A percentile compares a stretch with the other conserved stretches of the same genome.
Evolutionary conservation across 2,797 vertebrate species (phyloP).

Genomic region (Paramormyrops hopkinsi): DNA sequence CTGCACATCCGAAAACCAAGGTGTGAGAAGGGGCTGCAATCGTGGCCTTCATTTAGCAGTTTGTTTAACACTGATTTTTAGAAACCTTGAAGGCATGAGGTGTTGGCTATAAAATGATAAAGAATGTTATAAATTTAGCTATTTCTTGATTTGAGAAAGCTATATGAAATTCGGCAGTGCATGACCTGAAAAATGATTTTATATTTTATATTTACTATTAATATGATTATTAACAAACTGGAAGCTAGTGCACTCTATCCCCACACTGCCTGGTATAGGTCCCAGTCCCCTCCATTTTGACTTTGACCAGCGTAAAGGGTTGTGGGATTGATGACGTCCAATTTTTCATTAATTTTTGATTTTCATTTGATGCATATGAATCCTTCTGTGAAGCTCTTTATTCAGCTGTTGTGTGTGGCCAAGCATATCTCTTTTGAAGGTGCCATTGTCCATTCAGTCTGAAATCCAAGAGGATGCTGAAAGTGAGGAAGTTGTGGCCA

Average conservation of each 20-base stretch:
- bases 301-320: background rate
- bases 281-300: background rate
- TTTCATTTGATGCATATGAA: background rate
- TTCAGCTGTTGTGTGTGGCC: background rate
- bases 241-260: background rate
- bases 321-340: background rate
- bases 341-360: background rate
- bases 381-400: background rate
- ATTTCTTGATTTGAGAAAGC: background rate
- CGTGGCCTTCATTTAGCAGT: background rate
- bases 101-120: background rate
- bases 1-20: background rate
- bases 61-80: background rate
- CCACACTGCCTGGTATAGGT: background rate
- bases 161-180: background rate
- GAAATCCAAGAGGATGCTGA: background rate
- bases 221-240: background rate
- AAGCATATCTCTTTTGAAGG: background rate
- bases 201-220: background rate
- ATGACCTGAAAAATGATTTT: background rate
- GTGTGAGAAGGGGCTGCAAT: background rate
- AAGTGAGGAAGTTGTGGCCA: background rate
- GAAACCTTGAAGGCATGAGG: background rate
- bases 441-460: constrained; percentile 18
- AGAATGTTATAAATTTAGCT: background rate